Percentiles rank a stretch among this genome's conserved stretches.
phyloP scores from a whole-genome alignment of 2,888 invertebrate species.

The Scaptomyza flava region DNA sequence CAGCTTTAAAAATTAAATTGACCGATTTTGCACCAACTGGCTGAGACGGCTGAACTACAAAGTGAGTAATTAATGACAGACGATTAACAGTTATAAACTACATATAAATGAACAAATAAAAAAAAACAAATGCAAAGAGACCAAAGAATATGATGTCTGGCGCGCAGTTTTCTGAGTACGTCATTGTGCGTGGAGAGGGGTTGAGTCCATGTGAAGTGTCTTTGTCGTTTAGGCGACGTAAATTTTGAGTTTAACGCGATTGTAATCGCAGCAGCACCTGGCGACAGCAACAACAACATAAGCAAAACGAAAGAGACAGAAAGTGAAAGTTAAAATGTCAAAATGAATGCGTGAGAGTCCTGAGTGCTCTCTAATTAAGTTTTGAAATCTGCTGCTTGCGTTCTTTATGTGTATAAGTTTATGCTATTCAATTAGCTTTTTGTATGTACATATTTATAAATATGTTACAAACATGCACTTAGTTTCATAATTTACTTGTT shows the following conservation, averaged over 20 bases:
- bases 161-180: background rate
- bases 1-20: constrained; percentile 23
- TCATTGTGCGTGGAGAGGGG: background rate
- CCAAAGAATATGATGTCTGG: constrained; percentile 13
- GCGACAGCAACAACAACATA: constrained; percentile 25
- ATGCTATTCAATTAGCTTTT: background rate
- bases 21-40: constrained; percentile 1
- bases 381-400: constrained; percentile 14
- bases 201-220: constrained; percentile 4
- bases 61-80: constrained; percentile 14
- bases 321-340: background rate
- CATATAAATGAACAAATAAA: background rate
- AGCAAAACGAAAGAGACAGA: constrained; percentile 6
- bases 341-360: constrained; percentile 10
- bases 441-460: background rate
- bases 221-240: constrained; percentile 42
- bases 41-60: background rate
- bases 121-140: background rate
- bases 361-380: constrained; percentile 43
- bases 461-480: background rate
- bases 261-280: constrained; percentile 33
- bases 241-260: constrained; percentile 50
- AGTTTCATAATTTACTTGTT: too few species aligned
- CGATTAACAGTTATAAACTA: background rate
- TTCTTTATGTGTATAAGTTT: background rate